Evolutionary conservation across 2,888 invertebrate species (phyloP), one percentile per base, ranked within the genome.

Genomic region (Clepsis dumicolana): DNA sequence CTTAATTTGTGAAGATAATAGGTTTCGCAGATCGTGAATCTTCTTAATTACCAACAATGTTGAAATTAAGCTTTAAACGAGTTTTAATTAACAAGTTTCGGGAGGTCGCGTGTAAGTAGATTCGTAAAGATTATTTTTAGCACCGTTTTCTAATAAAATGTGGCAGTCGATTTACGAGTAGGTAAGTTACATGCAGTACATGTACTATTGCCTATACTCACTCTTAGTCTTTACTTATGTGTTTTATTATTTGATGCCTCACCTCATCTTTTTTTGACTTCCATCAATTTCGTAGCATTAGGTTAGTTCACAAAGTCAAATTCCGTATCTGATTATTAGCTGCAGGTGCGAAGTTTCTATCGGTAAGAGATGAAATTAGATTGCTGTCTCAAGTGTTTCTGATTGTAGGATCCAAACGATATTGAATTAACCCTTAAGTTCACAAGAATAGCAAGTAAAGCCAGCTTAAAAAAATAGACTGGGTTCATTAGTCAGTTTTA

Each of bases 21-120:
- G 83, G 85, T 85, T 87, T 86, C 84, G 84, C 84, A 86, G 89
- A 89, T 88, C 89, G 86, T 90, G 89, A 91, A 91, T 91, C 89
- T 91, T 89, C 89, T 90, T 91, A 92, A 91, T 90, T 90, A 86
- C 89, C 89, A 88, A 86, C 90, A 88, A 88, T 90, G 89, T 89
- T 84, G 84, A 90, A 90, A 90, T 90, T 89, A 89, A 88, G 89
- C 89, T 88, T 88, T 88, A 88, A 91, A 90, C 89, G 88, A 90
- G 87, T 90, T 91, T 91, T 90, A 90, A 91, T 91, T 91, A 91
- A 88, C 87, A 90, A 90, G 85, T 90, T 90, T 85, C 77, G 80
- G 83, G 82, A 86, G 83, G 82, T 83, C 83, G 84, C 82, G 83
- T 87, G 85, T 84, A 87, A 83, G 83, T 84, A 82, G 56, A 60